Evolutionary conservation across 2,888 invertebrate species (phyloP).

Genomic region (Phlogophora meticulosa): DNA sequence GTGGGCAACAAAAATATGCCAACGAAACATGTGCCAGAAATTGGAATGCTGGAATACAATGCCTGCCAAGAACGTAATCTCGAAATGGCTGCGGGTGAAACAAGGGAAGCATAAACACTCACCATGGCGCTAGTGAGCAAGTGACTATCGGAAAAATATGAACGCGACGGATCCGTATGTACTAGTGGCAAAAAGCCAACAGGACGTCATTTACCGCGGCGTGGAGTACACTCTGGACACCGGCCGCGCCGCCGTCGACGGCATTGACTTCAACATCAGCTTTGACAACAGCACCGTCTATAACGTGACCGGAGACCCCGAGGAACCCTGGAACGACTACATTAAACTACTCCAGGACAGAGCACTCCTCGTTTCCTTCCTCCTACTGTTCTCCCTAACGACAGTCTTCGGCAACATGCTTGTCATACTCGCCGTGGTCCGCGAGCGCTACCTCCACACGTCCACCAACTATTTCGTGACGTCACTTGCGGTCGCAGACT

Average conservation of each 20-base stretch:
- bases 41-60: constrained; percentile 84
- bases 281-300: constrained; percentile 78
- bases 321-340: constrained; percentile 87
- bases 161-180: constrained; percentile 83
- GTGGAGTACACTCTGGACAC: constrained; percentile 80
- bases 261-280: constrained; percentile 80
- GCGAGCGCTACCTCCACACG: constrained; percentile 98
- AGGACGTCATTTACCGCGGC: constrained; percentile 80
- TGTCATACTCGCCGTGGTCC: constrained; percentile 97
- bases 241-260: constrained; percentile 74
- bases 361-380: constrained; percentile 94
- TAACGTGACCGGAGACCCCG: constrained; percentile 77
- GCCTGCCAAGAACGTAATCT: constrained; percentile 89
- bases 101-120: constrained; percentile 88
- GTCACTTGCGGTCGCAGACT: constrained; percentile 98
- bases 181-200: constrained; percentile 87
- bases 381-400: constrained; percentile 96
- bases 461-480: constrained; percentile 99
- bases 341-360: constrained; percentile 92
- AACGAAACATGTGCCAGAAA: constrained; percentile 84
- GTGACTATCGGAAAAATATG: constrained; percentile 87
- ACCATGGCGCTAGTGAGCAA: constrained; percentile 86
- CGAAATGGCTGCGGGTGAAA: constrained; percentile 88
- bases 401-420: constrained; percentile 98
- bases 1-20: constrained; percentile 79